Evolutionary conservation across 2,888 invertebrate species (phyloP).

Genomic region (Agriotes lineatus): DNA sequence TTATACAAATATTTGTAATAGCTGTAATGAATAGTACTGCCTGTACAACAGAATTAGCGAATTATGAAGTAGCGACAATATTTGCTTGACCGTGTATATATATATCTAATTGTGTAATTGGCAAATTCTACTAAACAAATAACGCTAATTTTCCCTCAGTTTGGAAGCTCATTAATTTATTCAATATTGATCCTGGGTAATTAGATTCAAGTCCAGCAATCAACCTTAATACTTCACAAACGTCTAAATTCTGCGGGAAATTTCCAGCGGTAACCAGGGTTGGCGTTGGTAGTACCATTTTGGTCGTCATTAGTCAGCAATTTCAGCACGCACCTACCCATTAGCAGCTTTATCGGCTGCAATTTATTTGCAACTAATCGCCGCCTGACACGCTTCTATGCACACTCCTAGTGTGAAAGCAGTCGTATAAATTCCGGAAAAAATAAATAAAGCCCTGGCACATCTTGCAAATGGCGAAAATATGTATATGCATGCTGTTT

Average conservation of each 20-base stretch:
- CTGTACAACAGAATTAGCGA: too few species aligned
- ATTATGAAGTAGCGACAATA: too few species aligned
- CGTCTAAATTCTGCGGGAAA: background rate
- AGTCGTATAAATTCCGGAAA: slow-evolving; percentile 10
- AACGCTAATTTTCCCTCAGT: too few species aligned
- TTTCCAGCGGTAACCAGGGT: background rate
- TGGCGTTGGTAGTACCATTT: background rate
- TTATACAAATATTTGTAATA: too few species aligned
- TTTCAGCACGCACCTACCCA: slow-evolving; percentile 12
- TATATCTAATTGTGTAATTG: too few species aligned
- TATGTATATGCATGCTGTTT: slow-evolving; percentile 17
- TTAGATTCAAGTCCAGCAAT: too few species aligned
- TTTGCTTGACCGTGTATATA: too few species aligned
- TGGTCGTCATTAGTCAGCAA: background rate
- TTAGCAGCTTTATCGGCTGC: slow-evolving; percentile 7
- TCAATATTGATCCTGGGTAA: too few species aligned
- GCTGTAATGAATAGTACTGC: too few species aligned
- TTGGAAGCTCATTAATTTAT: too few species aligned
- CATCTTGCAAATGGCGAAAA: slow-evolving; percentile 16
- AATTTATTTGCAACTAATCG: slow-evolving; percentile 14
- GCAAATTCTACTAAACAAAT: too few species aligned
- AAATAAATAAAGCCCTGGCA: slow-evolving; percentile 11
- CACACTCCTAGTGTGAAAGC: slow-evolving; percentile 9
- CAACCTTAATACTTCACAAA: background rate
- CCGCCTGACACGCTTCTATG: slow-evolving; percentile 8